Conservation (phyloP, 1,140 invertebrate species). For the Pachyrhynchus sulphureomaculatus region DNA sequence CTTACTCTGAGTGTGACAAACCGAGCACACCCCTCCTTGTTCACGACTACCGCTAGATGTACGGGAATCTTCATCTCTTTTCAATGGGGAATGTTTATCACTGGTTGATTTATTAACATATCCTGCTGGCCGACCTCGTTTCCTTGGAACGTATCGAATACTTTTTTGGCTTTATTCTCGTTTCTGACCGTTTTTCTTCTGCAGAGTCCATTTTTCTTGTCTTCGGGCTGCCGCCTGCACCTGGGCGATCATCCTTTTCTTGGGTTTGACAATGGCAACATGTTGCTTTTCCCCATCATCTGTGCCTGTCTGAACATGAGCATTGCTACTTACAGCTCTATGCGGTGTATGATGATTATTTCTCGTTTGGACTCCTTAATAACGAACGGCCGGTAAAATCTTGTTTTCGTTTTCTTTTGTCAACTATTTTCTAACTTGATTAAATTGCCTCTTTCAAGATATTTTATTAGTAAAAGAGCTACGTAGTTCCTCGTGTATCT, state of each 20-base stretch:
- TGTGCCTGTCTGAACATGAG: slow-evolving; percentile 14
- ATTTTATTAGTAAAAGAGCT: slow-evolving; percentile 64
- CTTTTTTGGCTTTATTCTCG: slow-evolving; percentile 67
- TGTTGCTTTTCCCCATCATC: slow-evolving; percentile 1
- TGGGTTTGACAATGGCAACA: slow-evolving; percentile 21
- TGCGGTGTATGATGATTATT: no score
- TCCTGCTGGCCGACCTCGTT: slow-evolving; percentile 62
- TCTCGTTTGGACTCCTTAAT: no score
- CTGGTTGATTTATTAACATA: slow-evolving; percentile 60
- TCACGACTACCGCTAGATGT: slow-evolving; percentile 53
- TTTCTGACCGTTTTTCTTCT: slow-evolving; percentile 25
- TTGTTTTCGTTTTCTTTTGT: slow-evolving; percentile 17
- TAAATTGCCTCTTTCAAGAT: slow-evolving; percentile 65
- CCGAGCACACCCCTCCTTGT: slow-evolving; percentile 59
- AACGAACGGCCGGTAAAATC: background rate
- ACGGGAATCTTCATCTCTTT: slow-evolving; percentile 41
- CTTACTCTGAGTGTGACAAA: slow-evolving; percentile 58
- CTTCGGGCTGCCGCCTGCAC: slow-evolving; percentile 16
- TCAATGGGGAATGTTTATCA: slow-evolving; percentile 50
- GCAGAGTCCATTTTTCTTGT: slow-evolving; percentile 27
- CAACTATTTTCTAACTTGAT: slow-evolving; percentile 58
- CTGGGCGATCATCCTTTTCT: slow-evolving; percentile 32
- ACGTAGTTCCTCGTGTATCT: slow-evolving; percentile 66
- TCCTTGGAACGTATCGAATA: slow-evolving; percentile 72
- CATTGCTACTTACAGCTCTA: background rate